A percentile compares a stretch with the other conserved stretches of the same genome.
These are phyloP conservation scores for Gymnoscopelus microlampas DNA, from an alignment of 2,797 vertebrate genomes.

Conservation along the genomic window DNA sequence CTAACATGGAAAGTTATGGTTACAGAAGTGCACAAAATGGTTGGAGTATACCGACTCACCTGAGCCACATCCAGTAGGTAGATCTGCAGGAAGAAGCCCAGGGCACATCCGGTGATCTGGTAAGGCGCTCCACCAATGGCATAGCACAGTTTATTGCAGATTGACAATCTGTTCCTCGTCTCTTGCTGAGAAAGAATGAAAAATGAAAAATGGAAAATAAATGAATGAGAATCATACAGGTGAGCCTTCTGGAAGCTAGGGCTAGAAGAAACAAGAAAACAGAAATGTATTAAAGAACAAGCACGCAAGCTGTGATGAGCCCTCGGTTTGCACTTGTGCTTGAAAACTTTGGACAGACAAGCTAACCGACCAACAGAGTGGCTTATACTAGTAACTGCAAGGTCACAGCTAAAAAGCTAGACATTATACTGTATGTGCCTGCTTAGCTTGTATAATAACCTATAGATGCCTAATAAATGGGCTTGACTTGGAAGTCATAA, in stretches of 20 bases:
- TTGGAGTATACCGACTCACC: conserved; percentile 76
- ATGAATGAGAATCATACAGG: neutral
- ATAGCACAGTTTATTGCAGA: conserved; percentile 95
- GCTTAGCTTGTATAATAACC: neutral
- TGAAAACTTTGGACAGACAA: too few relatives aligned
- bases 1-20: conserved; percentile 6
- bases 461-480: neutral
- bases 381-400: too few relatives aligned
- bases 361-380: too few relatives aligned
- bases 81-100: conserved; percentile 97
- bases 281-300: too few relatives aligned
- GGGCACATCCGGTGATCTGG: conserved; percentile 94
- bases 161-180: conserved; percentile 78
- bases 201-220: neutral
- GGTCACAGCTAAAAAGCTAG: too few relatives aligned
- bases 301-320: too few relatives aligned
- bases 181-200: conserved; percentile 61
- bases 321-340: too few relatives aligned
- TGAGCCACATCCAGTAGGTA: conserved; percentile 95
- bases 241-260: neutral
- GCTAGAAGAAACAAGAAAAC: neutral
- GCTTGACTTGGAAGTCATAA: neutral
- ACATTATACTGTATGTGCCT: too few relatives aligned
- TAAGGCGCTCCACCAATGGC: conserved; percentile 95
- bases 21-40: neutral